Evolutionary conservation across 37 sponge, comb jelly and placozoan species (phyloP).

Genomic region (Beroe forskalii): DNA sequence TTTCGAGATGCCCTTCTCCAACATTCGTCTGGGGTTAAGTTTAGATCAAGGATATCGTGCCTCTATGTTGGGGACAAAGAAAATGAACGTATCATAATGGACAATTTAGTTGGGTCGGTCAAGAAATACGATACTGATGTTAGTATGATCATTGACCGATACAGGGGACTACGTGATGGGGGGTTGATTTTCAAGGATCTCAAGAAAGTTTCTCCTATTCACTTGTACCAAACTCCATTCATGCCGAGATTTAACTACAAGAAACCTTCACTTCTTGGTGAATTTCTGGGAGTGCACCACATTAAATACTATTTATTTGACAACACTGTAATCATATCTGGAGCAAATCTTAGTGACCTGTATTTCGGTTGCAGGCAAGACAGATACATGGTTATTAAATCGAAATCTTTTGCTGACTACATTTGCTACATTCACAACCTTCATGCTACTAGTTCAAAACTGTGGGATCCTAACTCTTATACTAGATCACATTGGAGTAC

Average conservation of each 20-base stretch:
- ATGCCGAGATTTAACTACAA: background rate
- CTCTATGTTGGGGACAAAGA: slow-evolving; percentile 20
- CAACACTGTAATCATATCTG: slow-evolving; percentile 47
- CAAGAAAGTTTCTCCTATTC: background rate
- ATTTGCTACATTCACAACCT: slow-evolving; percentile 10
- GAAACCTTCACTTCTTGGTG: background rate
- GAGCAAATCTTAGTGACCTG: slow-evolving; percentile 35
- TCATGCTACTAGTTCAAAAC: background rate
- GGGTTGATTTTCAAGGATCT: background rate
- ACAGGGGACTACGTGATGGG: slow-evolving; percentile 10
- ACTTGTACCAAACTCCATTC: background rate
- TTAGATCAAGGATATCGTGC: slow-evolving; percentile 3
- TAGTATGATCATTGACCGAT: slow-evolving; percentile 5
- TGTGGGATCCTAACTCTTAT: background rate
- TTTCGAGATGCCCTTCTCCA: slow-evolving; percentile 9
- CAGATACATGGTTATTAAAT: slow-evolving; percentile 7
- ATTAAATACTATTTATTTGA: slow-evolving; percentile 54
- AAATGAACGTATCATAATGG: background rate
- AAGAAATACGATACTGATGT: slow-evolving; percentile 11
- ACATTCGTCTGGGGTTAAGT: background rate
- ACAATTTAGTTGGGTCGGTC: background rate
- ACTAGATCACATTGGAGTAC: background rate
- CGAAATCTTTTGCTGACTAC: slow-evolving; percentile 5
- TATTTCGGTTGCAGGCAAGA: slow-evolving; percentile 33
- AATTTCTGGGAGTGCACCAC: slow-evolving; percentile 44